Percentiles rank a stretch among this genome's conserved stretches.
Conservation (phyloP, 2,888 invertebrate species). For the Philhelius pedissequus region DNA sequence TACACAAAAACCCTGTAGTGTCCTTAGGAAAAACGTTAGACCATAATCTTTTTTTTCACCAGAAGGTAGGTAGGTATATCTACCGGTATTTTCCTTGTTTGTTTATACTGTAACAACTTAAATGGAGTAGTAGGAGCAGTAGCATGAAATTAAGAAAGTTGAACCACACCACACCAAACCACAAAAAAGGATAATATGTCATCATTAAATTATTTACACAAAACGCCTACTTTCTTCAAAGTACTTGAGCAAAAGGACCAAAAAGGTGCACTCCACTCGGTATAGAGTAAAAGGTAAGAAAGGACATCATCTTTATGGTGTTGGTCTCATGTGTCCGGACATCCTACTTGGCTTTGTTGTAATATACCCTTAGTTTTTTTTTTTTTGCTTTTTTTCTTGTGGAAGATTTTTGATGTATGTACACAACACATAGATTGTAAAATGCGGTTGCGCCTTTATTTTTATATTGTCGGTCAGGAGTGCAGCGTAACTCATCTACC, state of each 20-base stretch:
- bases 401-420: constrained; percentile 16
- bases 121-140: constrained; percentile 17
- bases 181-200: constrained; percentile 58
- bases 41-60: constrained; percentile 16
- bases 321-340: constrained; percentile 65
- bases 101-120: constrained; percentile 43
- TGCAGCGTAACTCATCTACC: constrained; percentile 8
- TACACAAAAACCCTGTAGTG: constrained; percentile 33
- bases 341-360: constrained; percentile 51
- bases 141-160: constrained; percentile 53
- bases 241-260: constrained; percentile 41
- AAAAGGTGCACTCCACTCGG: constrained; percentile 23
- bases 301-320: constrained; percentile 33
- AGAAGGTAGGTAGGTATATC: neutral
- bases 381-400: constrained; percentile 27
- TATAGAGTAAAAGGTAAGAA: constrained; percentile 20
- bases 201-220: constrained; percentile 66
- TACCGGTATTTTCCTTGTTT: constrained; percentile 36
- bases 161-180: constrained; percentile 5
- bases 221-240: constrained; percentile 61
- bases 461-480: constrained; percentile 30
- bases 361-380: constrained; percentile 31
- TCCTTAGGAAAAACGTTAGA: constrained; percentile 41
- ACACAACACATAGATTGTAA: too few species aligned
- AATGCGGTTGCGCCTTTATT: constrained; percentile 43